These are phyloP conservation scores for Penaeus vannamei DNA, from an alignment of 1,140 invertebrate species.

Conservation along the genomic window DNA sequence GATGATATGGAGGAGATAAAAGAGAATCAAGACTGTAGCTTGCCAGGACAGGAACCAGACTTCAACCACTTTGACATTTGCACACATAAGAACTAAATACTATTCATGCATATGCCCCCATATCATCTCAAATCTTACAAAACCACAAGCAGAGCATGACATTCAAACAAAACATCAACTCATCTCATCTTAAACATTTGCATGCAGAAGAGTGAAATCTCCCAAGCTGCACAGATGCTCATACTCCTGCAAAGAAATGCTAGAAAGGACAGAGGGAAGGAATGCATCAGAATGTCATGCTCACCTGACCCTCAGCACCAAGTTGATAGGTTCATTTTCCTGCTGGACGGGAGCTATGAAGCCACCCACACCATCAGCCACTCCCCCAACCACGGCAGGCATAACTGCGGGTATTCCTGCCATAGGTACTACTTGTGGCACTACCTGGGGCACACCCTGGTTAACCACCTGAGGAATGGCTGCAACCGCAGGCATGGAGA, in stretches of 20 bases:
- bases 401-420: background rate
- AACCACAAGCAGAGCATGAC: background rate
- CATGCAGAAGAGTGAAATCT: too few relatives aligned
- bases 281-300: conserved; percentile 39
- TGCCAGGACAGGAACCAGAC: too few relatives aligned
- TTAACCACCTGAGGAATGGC: conserved; percentile 16
- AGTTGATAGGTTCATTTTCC: conserved; percentile 76
- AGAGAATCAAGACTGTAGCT: too few relatives aligned
- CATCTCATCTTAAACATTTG: too few relatives aligned
- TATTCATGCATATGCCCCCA: too few relatives aligned
- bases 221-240: too few relatives aligned
- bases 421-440: conserved; percentile 1
- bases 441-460: conserved; percentile 33
- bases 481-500: conserved; percentile 49
- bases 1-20: too few relatives aligned
- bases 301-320: conserved; percentile 86
- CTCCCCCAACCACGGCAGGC: conserved; percentile 20
- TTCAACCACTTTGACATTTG: background rate
- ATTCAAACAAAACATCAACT: background rate
- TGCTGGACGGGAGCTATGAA: conserved; percentile 58
- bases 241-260: too few relatives aligned
- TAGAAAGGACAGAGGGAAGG: background rate
- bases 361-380: conserved; percentile 35
- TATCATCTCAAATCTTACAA: too few relatives aligned
- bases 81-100: background rate